Evolutionary conservation across 2,888 invertebrate genomes (phyloP).

Genomic region (Nudaria mundana): DNA sequence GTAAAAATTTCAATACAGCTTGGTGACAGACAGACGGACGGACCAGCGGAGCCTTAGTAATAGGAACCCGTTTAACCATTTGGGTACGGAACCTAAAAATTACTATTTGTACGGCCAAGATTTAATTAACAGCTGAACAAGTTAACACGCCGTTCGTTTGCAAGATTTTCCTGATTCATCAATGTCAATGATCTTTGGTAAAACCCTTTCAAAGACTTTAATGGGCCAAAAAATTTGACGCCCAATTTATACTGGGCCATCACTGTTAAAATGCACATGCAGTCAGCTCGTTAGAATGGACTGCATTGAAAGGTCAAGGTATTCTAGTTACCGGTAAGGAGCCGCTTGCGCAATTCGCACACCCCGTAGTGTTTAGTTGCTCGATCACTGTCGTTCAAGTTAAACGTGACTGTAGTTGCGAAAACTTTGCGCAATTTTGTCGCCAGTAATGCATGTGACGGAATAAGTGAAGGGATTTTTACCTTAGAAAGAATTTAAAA

Average conservation of each 20-base stretch:
- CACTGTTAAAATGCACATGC: not conserved
- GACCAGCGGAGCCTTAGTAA: too few species aligned
- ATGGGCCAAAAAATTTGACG: constrained; percentile 18
- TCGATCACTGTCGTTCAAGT: constrained; percentile 22
- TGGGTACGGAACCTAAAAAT: too few species aligned
- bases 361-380: constrained; percentile 35
- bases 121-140: too few species aligned
- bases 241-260: constrained; percentile 10
- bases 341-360: constrained; percentile 42
- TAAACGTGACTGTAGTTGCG: constrained; percentile 28
- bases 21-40: too few species aligned
- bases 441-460: constrained; percentile 29
- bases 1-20: too few species aligned
- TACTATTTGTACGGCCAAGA: too few species aligned
- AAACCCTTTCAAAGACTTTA: constrained; percentile 18
- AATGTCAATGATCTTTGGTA: constrained; percentile 26
- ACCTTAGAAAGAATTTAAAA: constrained; percentile 12
- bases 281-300: constrained; percentile 1
- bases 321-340: constrained; percentile 20
- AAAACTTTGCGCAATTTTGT: constrained; percentile 15
- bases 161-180: too few species aligned
- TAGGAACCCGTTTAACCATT: too few species aligned
- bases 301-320: constrained; percentile 20
- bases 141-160: too few species aligned
- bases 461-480: constrained; percentile 27